These are phyloP conservation scores for Carabus problematicus DNA, from an alignment of 2,888 invertebrate genomes.

Conservation along the genomic window DNA sequence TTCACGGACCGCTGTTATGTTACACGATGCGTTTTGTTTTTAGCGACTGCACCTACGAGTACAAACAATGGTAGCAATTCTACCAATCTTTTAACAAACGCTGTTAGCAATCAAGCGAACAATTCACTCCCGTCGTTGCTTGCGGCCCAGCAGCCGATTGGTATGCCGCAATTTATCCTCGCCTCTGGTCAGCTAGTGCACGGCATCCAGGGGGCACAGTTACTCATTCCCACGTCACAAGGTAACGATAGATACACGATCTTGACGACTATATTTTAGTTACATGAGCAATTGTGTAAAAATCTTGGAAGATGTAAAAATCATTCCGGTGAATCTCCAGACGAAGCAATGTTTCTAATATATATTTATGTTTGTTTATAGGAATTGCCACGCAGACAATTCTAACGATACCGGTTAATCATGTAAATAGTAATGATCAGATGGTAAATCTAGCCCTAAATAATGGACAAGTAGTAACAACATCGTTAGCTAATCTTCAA, in stretches of 20 bases:
- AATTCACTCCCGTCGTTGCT: constrained; percentile 65
- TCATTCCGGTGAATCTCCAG: too few relatives aligned
- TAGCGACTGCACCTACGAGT: constrained; percentile 42
- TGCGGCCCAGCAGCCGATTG: constrained; percentile 67
- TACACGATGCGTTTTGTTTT: constrained; percentile 18
- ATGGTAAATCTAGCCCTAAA: constrained; percentile 83
- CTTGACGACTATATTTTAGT: not conserved
- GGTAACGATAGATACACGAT: constrained; percentile 63
- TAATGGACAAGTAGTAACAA: constrained; percentile 86
- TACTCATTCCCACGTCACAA: constrained; percentile 94
- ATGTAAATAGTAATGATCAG: constrained; percentile 75
- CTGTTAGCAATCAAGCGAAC: constrained; percentile 34
- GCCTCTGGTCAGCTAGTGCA: constrained; percentile 92
- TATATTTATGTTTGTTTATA: constrained; percentile 55
- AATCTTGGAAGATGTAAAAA: too few relatives aligned
- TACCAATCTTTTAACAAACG: constrained; percentile 35
- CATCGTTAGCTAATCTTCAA: constrained; percentile 80
- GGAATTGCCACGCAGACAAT: constrained; percentile 96
- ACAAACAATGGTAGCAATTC: constrained; percentile 38
- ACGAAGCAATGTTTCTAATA: constrained; percentile 5
- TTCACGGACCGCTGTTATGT: not conserved
- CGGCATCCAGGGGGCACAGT: constrained; percentile 91
- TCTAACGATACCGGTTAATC: constrained; percentile 92
- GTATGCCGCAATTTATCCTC: constrained; percentile 90
- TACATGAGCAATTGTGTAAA: not conserved